A percentile compares a stretch with the other conserved stretches of the same genome.
These are phyloP conservation scores for Campoletis raptor DNA, from an alignment of 2,888 invertebrate genomes.

Conservation along the genomic window DNA sequence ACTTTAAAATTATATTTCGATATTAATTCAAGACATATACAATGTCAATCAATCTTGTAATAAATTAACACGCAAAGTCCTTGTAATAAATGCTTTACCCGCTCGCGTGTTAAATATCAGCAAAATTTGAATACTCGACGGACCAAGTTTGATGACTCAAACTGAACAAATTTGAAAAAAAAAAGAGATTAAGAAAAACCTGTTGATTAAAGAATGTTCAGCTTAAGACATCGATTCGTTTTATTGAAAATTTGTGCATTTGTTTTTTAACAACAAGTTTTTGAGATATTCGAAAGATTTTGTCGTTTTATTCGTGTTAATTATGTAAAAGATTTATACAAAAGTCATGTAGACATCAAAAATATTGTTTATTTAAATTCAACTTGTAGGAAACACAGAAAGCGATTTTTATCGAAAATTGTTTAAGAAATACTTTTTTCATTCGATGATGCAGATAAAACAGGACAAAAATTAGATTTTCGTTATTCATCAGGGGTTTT, in stretches of 20 bases:
- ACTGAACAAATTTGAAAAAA: background rate
- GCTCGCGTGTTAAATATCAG: slow-evolving; percentile 14
- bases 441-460: background rate
- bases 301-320: background rate
- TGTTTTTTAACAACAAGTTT: background rate
- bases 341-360: background rate
- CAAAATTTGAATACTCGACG: slow-evolving; percentile 24
- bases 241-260: background rate
- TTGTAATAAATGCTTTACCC: slow-evolving; percentile 23
- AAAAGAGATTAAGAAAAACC: background rate
- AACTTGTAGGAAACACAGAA: too few species aligned
- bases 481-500: background rate
- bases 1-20: slow-evolving; percentile 4
- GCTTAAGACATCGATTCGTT: background rate
- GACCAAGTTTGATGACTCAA: slow-evolving; percentile 6
- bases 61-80: slow-evolving; percentile 22
- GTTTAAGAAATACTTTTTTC: background rate
- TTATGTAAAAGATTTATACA: background rate
- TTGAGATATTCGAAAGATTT: background rate
- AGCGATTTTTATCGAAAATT: background rate
- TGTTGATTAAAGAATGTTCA: background rate
- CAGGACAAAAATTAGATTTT: background rate
- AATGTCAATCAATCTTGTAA: slow-evolving; percentile 16
- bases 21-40: slow-evolving; percentile 16
- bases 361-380: background rate